These are phyloP conservation scores for Ylistrum balloti DNA, from an alignment of 1,140 invertebrate genomes.

Conservation along the genomic window DNA sequence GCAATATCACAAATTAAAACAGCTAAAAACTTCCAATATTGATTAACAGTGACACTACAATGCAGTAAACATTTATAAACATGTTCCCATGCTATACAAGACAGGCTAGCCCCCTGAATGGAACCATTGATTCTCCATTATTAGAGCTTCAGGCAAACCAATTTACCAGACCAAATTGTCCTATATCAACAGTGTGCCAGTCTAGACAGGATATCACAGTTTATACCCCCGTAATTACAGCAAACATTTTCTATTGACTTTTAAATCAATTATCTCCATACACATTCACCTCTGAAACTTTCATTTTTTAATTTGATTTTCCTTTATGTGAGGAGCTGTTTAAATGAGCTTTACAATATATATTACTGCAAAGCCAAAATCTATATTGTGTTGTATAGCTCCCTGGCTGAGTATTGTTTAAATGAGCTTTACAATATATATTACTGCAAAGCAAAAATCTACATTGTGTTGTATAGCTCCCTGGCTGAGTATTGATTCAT, in stretches of 20 bases:
- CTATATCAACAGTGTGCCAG: background rate
- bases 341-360: background rate
- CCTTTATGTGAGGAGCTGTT: background rate
- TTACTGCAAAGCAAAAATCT: background rate
- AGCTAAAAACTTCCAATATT: too few species aligned
- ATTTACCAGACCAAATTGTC: conserved; percentile 14
- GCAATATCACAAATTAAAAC: too few species aligned
- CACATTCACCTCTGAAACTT: background rate
- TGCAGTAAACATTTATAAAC: too few species aligned
- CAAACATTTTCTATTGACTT: conserved; percentile 1
- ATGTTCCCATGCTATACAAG: too few species aligned
- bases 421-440: background rate
- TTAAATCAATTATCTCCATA: background rate
- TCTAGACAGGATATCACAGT: background rate
- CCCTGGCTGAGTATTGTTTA: background rate
- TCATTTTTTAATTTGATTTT: background rate
- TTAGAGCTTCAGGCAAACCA: background rate
- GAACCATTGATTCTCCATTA: background rate
- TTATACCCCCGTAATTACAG: background rate
- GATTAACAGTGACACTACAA: too few species aligned
- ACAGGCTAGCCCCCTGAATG: background rate
- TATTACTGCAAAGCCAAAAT: background rate
- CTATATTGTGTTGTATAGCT: background rate
- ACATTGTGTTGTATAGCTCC: background rate
- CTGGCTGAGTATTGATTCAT: background rate